Conservation (phyloP, 1,140 invertebrate genomes). For the Sweltsa coloradensis region DNA sequence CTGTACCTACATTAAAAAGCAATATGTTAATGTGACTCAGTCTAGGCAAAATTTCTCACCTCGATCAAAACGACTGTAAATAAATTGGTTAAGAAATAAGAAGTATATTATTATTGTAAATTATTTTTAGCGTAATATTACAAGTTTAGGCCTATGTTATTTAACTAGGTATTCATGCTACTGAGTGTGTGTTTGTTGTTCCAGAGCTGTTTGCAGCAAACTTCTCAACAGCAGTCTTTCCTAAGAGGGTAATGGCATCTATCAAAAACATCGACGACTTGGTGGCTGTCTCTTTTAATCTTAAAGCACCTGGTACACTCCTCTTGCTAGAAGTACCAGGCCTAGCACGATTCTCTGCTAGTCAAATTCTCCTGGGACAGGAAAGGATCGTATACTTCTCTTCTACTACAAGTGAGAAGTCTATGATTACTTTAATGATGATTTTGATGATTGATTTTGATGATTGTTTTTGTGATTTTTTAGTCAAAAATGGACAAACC, state of each 20-base stretch:
- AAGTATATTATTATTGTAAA: too few species aligned
- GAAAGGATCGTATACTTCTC: constrained; percentile 34
- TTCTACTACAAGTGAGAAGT: constrained; percentile 24
- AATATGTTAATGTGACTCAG: too few species aligned
- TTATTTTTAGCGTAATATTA: too few species aligned
- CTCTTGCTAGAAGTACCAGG: constrained; percentile 36
- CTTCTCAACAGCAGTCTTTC: constrained; percentile 21
- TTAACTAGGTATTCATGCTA: neutral
- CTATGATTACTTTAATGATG: constrained; percentile 1
- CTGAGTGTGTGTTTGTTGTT: constrained; percentile 14
- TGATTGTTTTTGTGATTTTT: too few species aligned
- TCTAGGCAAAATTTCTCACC: too few species aligned
- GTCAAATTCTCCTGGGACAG: constrained; percentile 30
- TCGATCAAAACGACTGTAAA: too few species aligned
- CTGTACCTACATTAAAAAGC: too few species aligned
- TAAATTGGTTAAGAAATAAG: too few species aligned
- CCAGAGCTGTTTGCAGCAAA: constrained; percentile 27
- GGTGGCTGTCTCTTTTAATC: constrained; percentile 24
- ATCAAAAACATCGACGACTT: constrained; percentile 24
- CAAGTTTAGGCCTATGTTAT: too few species aligned
- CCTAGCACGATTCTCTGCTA: constrained; percentile 8
- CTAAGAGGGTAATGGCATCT: constrained; percentile 20
- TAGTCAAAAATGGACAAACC: too few species aligned
- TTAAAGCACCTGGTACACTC: constrained; percentile 30
- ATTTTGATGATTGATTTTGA: constrained; percentile 10